Conservation (phyloP, 2,113 vertebrate species). For the Neofelis nebulosa region DNA sequence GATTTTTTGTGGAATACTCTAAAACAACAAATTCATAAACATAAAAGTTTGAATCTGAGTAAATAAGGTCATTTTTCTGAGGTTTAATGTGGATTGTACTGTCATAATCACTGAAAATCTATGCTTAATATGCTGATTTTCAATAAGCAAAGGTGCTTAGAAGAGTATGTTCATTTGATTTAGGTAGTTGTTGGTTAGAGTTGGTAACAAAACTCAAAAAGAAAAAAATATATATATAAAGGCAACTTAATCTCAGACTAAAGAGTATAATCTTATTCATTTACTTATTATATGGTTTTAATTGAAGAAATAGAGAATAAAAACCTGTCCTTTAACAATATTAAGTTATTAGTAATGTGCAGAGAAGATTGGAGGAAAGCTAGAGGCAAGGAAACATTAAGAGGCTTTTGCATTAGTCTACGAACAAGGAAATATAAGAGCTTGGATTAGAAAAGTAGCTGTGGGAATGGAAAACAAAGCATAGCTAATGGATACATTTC, state of each 20-base stretch:
- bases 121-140: background rate
- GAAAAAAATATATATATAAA: background rate
- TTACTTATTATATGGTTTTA: background rate
- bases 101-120: background rate
- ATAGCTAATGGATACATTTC: background rate
- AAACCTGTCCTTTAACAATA: background rate
- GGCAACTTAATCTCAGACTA: background rate
- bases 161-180: background rate
- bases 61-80: background rate
- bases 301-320: background rate
- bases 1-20: background rate
- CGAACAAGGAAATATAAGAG: background rate
- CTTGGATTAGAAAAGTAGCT: background rate
- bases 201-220: background rate
- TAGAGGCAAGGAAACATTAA: background rate
- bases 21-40: background rate
- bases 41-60: background rate
- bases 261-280: background rate
- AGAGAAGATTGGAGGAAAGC: background rate
- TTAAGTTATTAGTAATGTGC: background rate
- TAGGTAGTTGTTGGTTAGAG: background rate
- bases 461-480: background rate
- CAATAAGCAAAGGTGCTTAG: background rate
- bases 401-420: background rate
- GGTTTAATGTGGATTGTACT: background rate